Evolutionary conservation across 1,140 invertebrate species (phyloP), one percentile per base, ranked within the genome.

Genomic region (Euglossa dilemma): DNA sequence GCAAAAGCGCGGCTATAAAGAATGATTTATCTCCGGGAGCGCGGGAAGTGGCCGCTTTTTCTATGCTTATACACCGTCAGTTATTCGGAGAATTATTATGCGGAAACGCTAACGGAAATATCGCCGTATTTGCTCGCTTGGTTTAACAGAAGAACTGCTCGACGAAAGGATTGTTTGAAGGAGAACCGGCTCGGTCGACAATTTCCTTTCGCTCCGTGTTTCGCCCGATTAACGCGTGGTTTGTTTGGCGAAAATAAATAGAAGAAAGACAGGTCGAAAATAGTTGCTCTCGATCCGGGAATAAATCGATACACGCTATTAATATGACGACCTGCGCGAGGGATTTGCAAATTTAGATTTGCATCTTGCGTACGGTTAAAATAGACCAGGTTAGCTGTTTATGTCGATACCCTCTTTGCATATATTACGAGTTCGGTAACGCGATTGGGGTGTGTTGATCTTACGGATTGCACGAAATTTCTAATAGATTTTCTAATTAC

Each of bases 21-120:
- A 70, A 69, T 83, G 80, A 83, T 78, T 83, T 66, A 83, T 83
- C 16, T 36, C 18, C 28, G 3, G 74, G 56, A 70, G 28, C 56
- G 25, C 11, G 56, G 45, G 80, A 57, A 77, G 66, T 43, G 45
- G 50, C 28, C 45, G 54, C 36, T 78, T 77, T 70, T 77, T 83
- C 9, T 54, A 63, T 54, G 12, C 52, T 66, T 75, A 36, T 36
- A 47, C 36, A 23, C 45, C 63, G 56, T 76, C 64, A 43, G 73
- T 77, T 77, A 77, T 83, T 77, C 61, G 64, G 36, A 43, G 57
- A 70, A 70, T 66, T 75, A 83, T 76, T 54, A 23, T 61, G 23
- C 74, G 28, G 28, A 83, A 70, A 83, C 14, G 56, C n/a, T 43
- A 75, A 76, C 54, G 5, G 25, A 14, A 69, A 61, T 52, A 54